Conservation (phyloP, 2,888 invertebrate genomes). For the Thera obeliscata region DNA sequence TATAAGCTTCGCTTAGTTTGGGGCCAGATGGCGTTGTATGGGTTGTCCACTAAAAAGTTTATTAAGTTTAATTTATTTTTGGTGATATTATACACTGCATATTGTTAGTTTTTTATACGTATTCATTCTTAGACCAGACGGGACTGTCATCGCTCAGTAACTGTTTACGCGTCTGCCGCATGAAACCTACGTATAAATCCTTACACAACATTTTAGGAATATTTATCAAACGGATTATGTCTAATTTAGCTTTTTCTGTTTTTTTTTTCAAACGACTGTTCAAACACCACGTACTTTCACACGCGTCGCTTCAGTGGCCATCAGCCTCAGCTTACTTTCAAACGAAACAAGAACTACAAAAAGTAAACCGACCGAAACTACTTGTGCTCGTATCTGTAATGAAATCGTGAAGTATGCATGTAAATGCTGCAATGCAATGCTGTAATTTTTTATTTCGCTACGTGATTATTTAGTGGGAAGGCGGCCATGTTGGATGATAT, state of each 20-base stretch:
- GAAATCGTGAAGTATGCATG: conserved; percentile 46
- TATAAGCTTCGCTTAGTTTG: too few relatives aligned
- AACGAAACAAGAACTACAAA: conserved; percentile 27
- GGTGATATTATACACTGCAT: too few relatives aligned
- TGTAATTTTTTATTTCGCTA: conserved; percentile 33
- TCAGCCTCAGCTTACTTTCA: conserved; percentile 15
- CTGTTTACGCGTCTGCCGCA: too few relatives aligned
- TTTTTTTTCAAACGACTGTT: not conserved
- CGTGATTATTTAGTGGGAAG: conserved; percentile 33
- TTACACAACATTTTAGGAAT: too few relatives aligned
- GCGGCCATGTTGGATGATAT: conserved; percentile 15
- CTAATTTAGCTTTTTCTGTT: not conserved
- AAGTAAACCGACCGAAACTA: conserved; percentile 37
- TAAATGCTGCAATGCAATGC: conserved; percentile 32
- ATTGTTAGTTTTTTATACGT: too few relatives aligned
- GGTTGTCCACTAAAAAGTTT: too few relatives aligned
- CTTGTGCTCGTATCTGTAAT: conserved; percentile 39
- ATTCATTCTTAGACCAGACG: too few relatives aligned
- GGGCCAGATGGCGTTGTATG: too few relatives aligned
- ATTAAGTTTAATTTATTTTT: too few relatives aligned
- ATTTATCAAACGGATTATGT: too few relatives aligned
- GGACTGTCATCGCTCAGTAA: too few relatives aligned
- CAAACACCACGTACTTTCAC: not conserved
- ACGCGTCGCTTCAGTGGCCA: conserved; percentile 8
- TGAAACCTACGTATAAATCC: too few relatives aligned